A percentile compares a stretch with the other conserved stretches of the same genome.
These are phyloP conservation scores for Myrmecobius fasciatus DNA, from an alignment of 2,113 vertebrate genomes.

Conservation along the genomic window DNA sequence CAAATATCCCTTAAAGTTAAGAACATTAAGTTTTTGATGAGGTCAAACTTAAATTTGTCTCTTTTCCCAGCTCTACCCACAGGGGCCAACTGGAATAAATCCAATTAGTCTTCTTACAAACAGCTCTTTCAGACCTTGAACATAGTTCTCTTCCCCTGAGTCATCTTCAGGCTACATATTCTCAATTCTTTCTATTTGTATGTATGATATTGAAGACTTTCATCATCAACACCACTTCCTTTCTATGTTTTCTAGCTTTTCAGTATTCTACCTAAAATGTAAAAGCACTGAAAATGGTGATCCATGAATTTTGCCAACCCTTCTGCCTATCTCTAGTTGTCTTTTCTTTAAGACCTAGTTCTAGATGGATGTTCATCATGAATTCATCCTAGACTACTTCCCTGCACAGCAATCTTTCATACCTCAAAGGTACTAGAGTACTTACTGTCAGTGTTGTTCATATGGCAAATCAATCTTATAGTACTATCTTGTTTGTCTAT, in stretches of 20 bases:
- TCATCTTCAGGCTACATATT: no score
- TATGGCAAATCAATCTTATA: background rate
- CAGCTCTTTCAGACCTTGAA: background rate
- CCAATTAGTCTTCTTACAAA: background rate
- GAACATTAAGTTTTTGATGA: background rate
- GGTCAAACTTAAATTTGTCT: background rate
- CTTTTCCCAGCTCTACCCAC: background rate
- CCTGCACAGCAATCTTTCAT: background rate
- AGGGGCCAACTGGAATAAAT: background rate
- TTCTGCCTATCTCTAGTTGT: background rate
- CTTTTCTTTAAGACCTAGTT: background rate
- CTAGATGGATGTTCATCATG: background rate
- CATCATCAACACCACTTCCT: background rate
- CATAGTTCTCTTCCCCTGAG: background rate
- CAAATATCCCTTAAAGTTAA: background rate
- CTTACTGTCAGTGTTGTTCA: background rate
- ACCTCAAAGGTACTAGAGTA: background rate
- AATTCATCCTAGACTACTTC: background rate
- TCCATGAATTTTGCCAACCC: background rate
- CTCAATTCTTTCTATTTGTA: no score
- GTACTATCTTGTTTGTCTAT: background rate
- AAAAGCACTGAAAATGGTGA: background rate
- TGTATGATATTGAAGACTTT: no score
- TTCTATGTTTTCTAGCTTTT: background rate
- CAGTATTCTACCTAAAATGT: background rate